Base-by-base conservation (phyloP, 1,140 invertebrate genomes). In the Aradophagus sp. region DNA sequence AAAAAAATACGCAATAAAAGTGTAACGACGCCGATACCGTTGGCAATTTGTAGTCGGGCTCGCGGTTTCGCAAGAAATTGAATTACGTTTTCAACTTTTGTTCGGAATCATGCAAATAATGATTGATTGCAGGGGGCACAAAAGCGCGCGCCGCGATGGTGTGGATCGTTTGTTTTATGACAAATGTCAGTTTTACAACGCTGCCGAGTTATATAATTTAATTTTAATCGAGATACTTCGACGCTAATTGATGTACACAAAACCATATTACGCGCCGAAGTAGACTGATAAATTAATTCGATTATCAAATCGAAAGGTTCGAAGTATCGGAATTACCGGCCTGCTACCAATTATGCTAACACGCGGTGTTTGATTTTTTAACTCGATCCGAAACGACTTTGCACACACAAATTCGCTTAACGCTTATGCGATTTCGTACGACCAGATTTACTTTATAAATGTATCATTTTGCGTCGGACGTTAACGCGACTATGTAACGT, bases 181-280 rank as follows among this genome's bases (percentile, higher is more conserved):
- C 58, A 62, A 69, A 58, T 53, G 45, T 70, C 58, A 58, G n/a
- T 70, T 26, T 59, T 58, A 47, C 45, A 39, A 50, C 50, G 34
- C 16, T 38, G 45, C 42, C 31, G 45, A 19, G 35, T 70, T 70
- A 70, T 70, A 29, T 63, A 70, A 70, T 70, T 63, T 34, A 58
- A 63, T 70, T 59, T 70, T 53, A 70, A 63, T 70, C 63, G 59
- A 70, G 58, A 50, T 62, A 62, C 52, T 50, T 70, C 50, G 38
- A 39, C 12, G 45, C 50, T 70, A 70, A 70, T 70, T 62, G 66
- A 70, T 70, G 38, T 63, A 70, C 44, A 62, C 39, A 58, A 62
- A 52, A 56, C 44, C 23, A 50, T 62, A 50, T 69, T 62, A 69
- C 63, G 52, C 13, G 11, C 32, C 52, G 53, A 67, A 53, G 66